Conservation (phyloP, 53 echinoderm and acorn worm species). For the Luidia sarsii region DNA sequence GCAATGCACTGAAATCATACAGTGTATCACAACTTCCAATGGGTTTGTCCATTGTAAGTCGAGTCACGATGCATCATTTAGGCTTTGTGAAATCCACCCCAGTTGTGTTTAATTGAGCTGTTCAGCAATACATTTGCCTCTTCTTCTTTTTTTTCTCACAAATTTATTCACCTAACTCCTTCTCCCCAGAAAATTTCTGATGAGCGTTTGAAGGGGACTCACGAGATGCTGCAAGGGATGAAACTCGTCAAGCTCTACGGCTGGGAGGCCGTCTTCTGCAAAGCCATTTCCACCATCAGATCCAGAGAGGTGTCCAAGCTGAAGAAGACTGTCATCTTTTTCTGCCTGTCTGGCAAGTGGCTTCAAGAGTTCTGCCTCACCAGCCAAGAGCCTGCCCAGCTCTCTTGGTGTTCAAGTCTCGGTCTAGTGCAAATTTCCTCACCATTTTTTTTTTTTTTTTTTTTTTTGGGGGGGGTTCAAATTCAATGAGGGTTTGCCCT, state of each 20-base stretch:
- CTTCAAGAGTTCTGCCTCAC: not conserved
- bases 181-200: slow-evolving; percentile 73
- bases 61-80: no score
- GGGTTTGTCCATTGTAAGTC: no score
- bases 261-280: slow-evolving; percentile 81
- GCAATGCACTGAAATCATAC: no score
- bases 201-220: slow-evolving; percentile 78
- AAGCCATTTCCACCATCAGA: slow-evolving; percentile 53
- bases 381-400: not conserved
- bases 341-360: slow-evolving; percentile 18
- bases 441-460: not conserved
- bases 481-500: no score
- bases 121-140: no score
- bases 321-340: slow-evolving; percentile 23
- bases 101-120: no score
- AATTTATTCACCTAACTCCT: no score
- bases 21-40: no score
- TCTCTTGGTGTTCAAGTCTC: not conserved
- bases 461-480: no score
- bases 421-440: not conserved
- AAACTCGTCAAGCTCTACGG: slow-evolving; percentile 90
- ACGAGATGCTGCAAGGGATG: slow-evolving; percentile 91
- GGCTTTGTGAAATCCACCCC: no score
- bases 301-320: slow-evolving; percentile 59
- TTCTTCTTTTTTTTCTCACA: no score